Percentiles rank a stretch among this genome's conserved stretches.
Conservation (phyloP, 1,140 invertebrate genomes). For the Heliconius nattereri region DNA sequence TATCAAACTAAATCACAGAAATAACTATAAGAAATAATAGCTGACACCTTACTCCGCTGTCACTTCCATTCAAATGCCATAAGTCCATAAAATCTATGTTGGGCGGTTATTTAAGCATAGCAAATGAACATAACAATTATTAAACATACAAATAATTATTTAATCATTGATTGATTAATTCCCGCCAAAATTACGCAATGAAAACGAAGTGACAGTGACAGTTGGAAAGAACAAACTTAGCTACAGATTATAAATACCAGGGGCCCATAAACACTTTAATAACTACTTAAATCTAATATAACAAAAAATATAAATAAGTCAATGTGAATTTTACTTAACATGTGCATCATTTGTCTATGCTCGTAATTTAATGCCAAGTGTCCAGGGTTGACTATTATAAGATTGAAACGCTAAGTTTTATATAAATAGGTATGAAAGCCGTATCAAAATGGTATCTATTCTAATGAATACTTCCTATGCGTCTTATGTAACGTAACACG, state of each 20-base stretch:
- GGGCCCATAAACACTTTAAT: conserved; percentile 52
- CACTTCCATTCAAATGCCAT: conserved; percentile 34
- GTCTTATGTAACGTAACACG: conserved; percentile 20
- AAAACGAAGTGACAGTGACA: conserved; percentile 31
- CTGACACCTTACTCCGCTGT: conserved; percentile 41
- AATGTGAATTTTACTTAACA: conserved; percentile 77
- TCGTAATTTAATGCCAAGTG: conserved; percentile 59
- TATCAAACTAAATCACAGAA: conserved; percentile 78
- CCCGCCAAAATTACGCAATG: neutral
- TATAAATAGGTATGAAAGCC: conserved; percentile 53
- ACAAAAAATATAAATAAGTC: conserved; percentile 79
- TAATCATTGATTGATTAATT: neutral
- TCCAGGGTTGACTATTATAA: conserved; percentile 51
- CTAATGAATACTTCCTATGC: conserved; percentile 30
- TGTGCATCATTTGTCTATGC: conserved; percentile 71
- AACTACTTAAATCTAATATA: conserved; percentile 74
- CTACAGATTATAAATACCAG: conserved; percentile 49
- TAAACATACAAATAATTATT: neutral
- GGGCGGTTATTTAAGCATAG: conserved; percentile 17
- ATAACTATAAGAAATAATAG: conserved; percentile 58
- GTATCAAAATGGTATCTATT: conserved; percentile 49
- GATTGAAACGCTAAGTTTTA: conserved; percentile 41
- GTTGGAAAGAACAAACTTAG: conserved; percentile 38
- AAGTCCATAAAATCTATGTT: neutral
- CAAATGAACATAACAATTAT: neutral